Conservation (phyloP, 30 jellyfish, hydroid and myxozoan genomes). For the Aurelia sp. region DNA sequence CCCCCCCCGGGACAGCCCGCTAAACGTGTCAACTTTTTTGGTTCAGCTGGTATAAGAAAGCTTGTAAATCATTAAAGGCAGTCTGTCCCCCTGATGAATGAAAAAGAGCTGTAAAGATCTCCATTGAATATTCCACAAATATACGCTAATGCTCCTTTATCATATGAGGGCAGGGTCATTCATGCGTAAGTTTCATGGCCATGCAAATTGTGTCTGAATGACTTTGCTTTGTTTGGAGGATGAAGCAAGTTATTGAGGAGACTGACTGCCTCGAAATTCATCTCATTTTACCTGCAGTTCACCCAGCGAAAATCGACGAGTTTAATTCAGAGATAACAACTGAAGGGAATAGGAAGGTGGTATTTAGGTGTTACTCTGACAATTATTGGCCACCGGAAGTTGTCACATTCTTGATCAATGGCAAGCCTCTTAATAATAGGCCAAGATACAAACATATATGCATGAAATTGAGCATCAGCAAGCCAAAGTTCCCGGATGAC, state of each 20-base stretch:
- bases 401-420: conserved; percentile 44
- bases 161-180: no score
- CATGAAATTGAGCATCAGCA: conserved; percentile 49
- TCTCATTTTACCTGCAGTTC: background rate
- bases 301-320: conserved; percentile 29
- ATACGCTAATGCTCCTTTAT: no score
- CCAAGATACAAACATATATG: conserved; percentile 24
- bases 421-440: conserved; percentile 23
- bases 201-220: no score
- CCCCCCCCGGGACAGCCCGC: no score
- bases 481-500: conserved; percentile 76
- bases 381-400: conserved; percentile 40
- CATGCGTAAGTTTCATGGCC: no score
- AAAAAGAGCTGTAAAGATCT: no score
- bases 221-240: no score
- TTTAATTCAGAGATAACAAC: conserved; percentile 7
- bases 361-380: conserved; percentile 36
- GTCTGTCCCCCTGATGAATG: no score
- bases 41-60: no score
- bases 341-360: conserved; percentile 34
- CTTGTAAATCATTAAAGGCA: background rate
- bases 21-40: no score
- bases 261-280: background rate
- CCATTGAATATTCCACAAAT: no score
- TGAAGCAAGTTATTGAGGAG: no score